Percentiles rank a stretch among this genome's conserved stretches.
phyloP scores from a whole-genome alignment of 1,140 invertebrate species.

The Neodiprion pinetum region DNA sequence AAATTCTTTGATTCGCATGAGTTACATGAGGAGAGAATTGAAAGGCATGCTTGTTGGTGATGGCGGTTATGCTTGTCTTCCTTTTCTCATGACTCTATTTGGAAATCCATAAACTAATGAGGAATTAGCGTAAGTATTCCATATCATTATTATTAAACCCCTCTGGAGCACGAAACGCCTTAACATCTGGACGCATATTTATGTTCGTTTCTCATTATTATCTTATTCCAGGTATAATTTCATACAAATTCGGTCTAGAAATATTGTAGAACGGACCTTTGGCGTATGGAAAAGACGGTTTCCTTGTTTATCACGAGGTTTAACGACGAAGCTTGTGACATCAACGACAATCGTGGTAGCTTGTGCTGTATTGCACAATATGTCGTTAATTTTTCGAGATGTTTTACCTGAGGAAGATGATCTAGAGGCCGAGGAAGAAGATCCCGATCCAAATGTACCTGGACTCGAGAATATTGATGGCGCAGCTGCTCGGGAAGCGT shows the following conservation, averaged over 20 bases:
- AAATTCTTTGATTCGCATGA: constrained; percentile 29
- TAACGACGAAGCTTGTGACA: constrained; percentile 42
- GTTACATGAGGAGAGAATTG: not conserved
- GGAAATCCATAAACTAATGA: not conserved
- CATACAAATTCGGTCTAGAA: constrained; percentile 46
- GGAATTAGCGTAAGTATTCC: not conserved
- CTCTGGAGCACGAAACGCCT: not conserved
- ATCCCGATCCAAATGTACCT: not conserved
- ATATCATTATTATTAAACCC: not conserved
- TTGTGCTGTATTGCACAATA: constrained; percentile 54
- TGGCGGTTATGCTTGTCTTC: not conserved
- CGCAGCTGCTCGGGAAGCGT: not conserved
- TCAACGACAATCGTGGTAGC: constrained; percentile 45
- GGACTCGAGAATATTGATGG: not conserved
- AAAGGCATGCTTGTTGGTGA: no score
- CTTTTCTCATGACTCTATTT: constrained; percentile 1
- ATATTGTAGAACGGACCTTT: constrained; percentile 49
- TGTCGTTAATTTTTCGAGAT: constrained; percentile 37
- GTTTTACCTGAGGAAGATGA: constrained; percentile 15
- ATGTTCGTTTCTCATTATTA: not conserved
- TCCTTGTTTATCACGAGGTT: constrained; percentile 40
- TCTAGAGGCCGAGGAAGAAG: not conserved
- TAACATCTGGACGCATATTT: not conserved
- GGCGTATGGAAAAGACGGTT: constrained; percentile 54
- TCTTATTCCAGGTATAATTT: constrained; percentile 9